A percentile compares a stretch with the other conserved stretches of the same genome.
Conservation (phyloP, 53 echinoderm and acorn worm species). For the Glandiceps talaboti region DNA sequence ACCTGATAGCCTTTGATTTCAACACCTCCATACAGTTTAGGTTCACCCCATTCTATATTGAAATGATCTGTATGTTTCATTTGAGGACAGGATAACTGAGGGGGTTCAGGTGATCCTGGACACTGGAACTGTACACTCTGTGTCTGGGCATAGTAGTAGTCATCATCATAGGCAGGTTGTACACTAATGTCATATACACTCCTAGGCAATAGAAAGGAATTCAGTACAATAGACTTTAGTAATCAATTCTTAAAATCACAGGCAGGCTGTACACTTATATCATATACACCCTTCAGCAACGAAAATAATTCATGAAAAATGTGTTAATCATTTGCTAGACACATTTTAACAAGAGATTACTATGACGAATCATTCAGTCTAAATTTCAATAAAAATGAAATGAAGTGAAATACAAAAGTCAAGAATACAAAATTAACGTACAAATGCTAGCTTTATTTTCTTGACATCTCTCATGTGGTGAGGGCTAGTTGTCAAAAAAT, state of each 20-base stretch:
- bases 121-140: constrained; percentile 50
- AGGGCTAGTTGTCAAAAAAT: too few species aligned
- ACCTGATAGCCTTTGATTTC: constrained; percentile 65
- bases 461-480: too few species aligned
- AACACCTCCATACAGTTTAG: constrained; percentile 59
- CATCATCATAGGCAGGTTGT: constrained; percentile 48
- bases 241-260: too few species aligned
- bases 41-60: constrained; percentile 75
- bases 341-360: too few species aligned
- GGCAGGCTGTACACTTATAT: constrained; percentile 43
- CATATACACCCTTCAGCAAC: constrained; percentile 40
- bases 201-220: constrained; percentile 20
- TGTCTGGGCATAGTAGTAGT: constrained; percentile 51
- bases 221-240: too few species aligned
- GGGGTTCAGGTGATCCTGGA: constrained; percentile 75
- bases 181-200: constrained; percentile 60
- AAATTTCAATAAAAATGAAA: too few species aligned
- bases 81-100: constrained; percentile 43
- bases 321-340: too few species aligned
- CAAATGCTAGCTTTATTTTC: too few species aligned
- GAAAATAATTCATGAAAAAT: too few species aligned
- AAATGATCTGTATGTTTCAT: constrained; percentile 47
- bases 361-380: too few species aligned
- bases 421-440: too few species aligned
- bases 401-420: too few species aligned